A percentile compares a stretch with the other conserved stretches of the same genome.
Evolutionary conservation across 2,888 invertebrate genomes (phyloP).

Genomic region (Campaea margaritaria): DNA sequence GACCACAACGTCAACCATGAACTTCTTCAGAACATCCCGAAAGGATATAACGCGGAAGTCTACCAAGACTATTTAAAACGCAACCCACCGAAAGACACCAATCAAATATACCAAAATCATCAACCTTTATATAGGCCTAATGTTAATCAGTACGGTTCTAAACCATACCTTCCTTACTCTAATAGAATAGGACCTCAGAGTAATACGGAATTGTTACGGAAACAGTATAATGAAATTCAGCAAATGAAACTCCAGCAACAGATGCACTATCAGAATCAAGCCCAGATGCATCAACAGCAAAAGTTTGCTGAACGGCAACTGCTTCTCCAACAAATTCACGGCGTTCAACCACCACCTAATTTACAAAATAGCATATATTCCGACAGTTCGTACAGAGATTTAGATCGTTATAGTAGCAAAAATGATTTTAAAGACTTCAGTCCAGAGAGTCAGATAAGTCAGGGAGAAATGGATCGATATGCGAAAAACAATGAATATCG

Average conservation of each 20-base stretch:
- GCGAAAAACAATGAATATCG: slow-evolving; percentile 73
- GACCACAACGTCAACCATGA: slow-evolving; percentile 80
- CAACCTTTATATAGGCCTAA: slow-evolving; percentile 79
- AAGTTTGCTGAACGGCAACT: slow-evolving; percentile 87
- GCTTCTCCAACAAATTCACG: slow-evolving; percentile 86
- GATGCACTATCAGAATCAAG: slow-evolving; percentile 87
- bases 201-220: slow-evolving; percentile 85
- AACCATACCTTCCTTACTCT: slow-evolving; percentile 81
- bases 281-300: slow-evolving; percentile 87
- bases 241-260: slow-evolving; percentile 88
- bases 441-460: slow-evolving; percentile 65
- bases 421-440: slow-evolving; percentile 62
- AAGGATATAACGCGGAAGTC: slow-evolving; percentile 85
- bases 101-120: slow-evolving; percentile 85
- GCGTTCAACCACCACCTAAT: slow-evolving; percentile 81
- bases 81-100: slow-evolving; percentile 84
- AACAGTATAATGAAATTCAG: slow-evolving; percentile 87
- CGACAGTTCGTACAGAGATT: slow-evolving; percentile 77
- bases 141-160: slow-evolving; percentile 77
- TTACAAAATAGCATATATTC: slow-evolving; percentile 81
- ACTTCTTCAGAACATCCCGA: slow-evolving; percentile 75
- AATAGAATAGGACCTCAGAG: slow-evolving; percentile 83
- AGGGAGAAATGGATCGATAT: slow-evolving; percentile 70
- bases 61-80: slow-evolving; percentile 84
- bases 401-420: slow-evolving; percentile 76